These are phyloP conservation scores for Brachionus koreanus DNA, from an alignment of 1,140 invertebrate genomes.

Conservation along the genomic window DNA sequence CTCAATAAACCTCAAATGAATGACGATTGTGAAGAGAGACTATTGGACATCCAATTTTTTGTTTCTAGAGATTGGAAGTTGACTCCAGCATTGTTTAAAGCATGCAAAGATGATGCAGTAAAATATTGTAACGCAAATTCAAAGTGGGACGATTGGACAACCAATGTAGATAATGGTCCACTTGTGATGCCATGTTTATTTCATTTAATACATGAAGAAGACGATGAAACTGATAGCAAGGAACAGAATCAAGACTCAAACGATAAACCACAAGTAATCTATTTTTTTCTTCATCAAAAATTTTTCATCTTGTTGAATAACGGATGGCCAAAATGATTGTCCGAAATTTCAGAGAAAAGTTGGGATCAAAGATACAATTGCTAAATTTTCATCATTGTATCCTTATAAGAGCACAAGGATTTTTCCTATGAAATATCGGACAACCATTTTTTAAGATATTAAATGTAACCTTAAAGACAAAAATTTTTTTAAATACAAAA, in stretches of 20 bases:
- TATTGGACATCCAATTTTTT: constrained; percentile 95
- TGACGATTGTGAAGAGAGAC: constrained; percentile 77
- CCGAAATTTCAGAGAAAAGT: too few species aligned
- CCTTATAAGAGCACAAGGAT: too few species aligned
- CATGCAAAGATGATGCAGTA: constrained; percentile 79
- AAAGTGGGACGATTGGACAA: constrained; percentile 68
- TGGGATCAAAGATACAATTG: too few species aligned
- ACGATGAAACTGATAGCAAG: not conserved
- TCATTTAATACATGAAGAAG: constrained; percentile 67
- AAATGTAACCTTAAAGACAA: not conserved
- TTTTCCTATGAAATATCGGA: too few species aligned
- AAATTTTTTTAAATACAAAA: not conserved
- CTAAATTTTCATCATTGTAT: too few species aligned
- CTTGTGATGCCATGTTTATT: constrained; percentile 87
- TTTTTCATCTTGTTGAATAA: too few species aligned
- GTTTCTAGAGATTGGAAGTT: constrained; percentile 83
- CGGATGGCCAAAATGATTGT: too few species aligned
- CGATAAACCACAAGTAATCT: not conserved
- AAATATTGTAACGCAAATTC: constrained; percentile 73
- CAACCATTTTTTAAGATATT: too few species aligned
- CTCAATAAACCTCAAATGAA: constrained; percentile 79
- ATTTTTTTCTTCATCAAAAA: constrained; percentile 45
- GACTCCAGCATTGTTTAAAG: constrained; percentile 63
- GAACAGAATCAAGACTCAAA: constrained; percentile 33
- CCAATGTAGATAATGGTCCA: constrained; percentile 69